Conservation (phyloP, 2,797 vertebrate genomes). For the Lacerta viridis region DNA sequence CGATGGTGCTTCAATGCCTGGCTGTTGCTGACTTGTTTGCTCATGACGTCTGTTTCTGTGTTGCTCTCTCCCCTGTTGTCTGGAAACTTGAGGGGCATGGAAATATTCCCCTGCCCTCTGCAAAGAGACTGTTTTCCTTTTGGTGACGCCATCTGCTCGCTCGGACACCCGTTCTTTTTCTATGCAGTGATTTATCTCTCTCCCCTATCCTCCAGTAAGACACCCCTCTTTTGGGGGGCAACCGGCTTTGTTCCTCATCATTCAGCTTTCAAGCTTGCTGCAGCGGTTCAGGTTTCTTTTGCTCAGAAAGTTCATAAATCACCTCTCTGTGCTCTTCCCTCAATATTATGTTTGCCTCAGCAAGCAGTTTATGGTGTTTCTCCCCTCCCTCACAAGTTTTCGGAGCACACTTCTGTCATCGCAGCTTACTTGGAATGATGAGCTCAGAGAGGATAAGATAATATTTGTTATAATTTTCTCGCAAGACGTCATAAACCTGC, state of each 20-base stretch:
- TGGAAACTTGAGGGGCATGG: background rate
- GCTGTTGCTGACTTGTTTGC: conserved; percentile 24
- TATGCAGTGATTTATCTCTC: conserved; percentile 23
- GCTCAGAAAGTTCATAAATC: conserved; percentile 25
- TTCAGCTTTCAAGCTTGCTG: background rate
- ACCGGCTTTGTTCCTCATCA: background rate
- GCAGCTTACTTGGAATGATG: background rate
- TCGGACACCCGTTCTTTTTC: conserved; percentile 8
- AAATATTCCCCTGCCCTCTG: background rate
- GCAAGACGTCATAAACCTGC: background rate
- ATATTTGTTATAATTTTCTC: conserved; percentile 14
- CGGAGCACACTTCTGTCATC: background rate
- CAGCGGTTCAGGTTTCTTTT: conserved; percentile 7
- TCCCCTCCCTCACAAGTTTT: background rate
- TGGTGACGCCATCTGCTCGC: conserved; percentile 5
- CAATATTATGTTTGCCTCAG: conserved; percentile 3
- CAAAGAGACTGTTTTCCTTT: conserved; percentile 4
- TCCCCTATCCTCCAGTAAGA: too few species aligned
- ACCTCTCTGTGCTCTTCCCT: background rate
- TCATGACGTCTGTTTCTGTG: background rate
- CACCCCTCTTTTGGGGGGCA: background rate
- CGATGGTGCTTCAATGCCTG: background rate
- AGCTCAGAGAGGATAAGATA: background rate
- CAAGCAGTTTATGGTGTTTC: conserved; percentile 8
- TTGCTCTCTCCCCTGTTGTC: background rate